Evolutionary conservation across 2,888 invertebrate genomes (phyloP), one percentile per base, ranked within the genome.

Genomic region (Chrysomela aeneicollis): DNA sequence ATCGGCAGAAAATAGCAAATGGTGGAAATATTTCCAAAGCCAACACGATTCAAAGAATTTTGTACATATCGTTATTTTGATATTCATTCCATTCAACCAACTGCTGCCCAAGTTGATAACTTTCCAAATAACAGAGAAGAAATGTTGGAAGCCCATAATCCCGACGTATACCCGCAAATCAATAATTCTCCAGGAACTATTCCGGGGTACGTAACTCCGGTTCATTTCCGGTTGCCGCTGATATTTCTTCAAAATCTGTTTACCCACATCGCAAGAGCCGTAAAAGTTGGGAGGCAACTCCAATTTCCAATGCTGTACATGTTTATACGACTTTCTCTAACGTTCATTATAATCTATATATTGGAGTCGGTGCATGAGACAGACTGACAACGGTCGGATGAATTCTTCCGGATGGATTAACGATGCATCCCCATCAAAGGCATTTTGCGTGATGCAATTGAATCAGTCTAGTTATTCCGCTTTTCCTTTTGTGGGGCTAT

Each of bases 221-320:
- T 72, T 72, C 69, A 71, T 72, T 65, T 72, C 63, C 71, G 65
- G 72, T 61, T 67, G 69, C 65, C 66, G 65, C 62, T 63, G 61
- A 69, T 72, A 69, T 69, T 69, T 70, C 72, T 69, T 66, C 69
- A 61, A 67, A 69, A 72, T 67, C 68, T 72, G 72, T 71, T 71
- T 72, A 71, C 69, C 62, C 67, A 68, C 42, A 64, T 68, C 64
- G 67, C 59, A 61, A 59, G 58, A 57, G 63, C 64, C 55, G 64
- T 71, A 71, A 71, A 71, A 71, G 57, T 65, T 55, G 61, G 63
- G 59, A 42, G 37, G 52, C 49, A 60, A 63, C 63, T 61, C 53
- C 50, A 60, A 61, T 59, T 54, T 55, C 46, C 60, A 51, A 62
- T 62, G 53, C 57, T 62, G 66, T 59, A 50, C 50, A 50, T 66